Evolutionary conservation across 2,797 vertebrate species (phyloP).

Genomic region (Poecilia wingei): DNA sequence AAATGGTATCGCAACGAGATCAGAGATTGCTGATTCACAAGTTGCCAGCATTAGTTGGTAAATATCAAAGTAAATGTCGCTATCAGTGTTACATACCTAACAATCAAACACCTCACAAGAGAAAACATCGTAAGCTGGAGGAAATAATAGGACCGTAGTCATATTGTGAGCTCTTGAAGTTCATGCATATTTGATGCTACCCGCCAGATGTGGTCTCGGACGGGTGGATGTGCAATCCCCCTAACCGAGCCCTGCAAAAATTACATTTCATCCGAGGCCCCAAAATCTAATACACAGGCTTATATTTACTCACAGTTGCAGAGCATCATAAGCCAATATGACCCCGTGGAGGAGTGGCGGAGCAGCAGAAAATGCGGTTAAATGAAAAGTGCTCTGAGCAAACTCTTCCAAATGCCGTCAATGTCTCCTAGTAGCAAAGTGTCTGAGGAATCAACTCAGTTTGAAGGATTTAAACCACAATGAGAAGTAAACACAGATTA

Average conservation of each 20-base stretch:
- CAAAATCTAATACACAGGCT: constrained; percentile 77
- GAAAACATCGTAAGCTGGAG: constrained; percentile 30
- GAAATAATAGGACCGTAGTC: constrained; percentile 56
- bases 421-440: constrained; percentile 34
- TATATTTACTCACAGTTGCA: constrained; percentile 79
- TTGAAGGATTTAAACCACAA: constrained; percentile 13
- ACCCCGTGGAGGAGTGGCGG: constrained; percentile 60
- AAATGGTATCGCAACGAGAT: constrained; percentile 52
- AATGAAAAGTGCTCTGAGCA: constrained; percentile 72
- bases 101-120: constrained; percentile 28
- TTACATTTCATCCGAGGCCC: constrained; percentile 75
- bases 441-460: constrained; percentile 1
- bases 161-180: constrained; percentile 62
- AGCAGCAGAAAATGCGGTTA: constrained; percentile 66
- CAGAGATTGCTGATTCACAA: constrained; percentile 14
- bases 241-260: constrained; percentile 67
- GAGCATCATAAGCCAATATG: constrained; percentile 74
- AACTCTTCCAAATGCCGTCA: constrained; percentile 60
- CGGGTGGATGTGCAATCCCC: constrained; percentile 70
- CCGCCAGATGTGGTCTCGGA: constrained; percentile 74
- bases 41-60: constrained; percentile 43
- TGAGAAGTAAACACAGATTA: constrained; percentile 26
- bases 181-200: constrained; percentile 78
- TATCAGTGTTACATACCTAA: constrained; percentile 21
- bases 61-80: constrained; percentile 60